A percentile compares a stretch with the other conserved stretches of the same genome.
phyloP scores from a whole-genome alignment of 53 echinoderm and acorn worm genomes.

The Arbacia lixula region DNA sequence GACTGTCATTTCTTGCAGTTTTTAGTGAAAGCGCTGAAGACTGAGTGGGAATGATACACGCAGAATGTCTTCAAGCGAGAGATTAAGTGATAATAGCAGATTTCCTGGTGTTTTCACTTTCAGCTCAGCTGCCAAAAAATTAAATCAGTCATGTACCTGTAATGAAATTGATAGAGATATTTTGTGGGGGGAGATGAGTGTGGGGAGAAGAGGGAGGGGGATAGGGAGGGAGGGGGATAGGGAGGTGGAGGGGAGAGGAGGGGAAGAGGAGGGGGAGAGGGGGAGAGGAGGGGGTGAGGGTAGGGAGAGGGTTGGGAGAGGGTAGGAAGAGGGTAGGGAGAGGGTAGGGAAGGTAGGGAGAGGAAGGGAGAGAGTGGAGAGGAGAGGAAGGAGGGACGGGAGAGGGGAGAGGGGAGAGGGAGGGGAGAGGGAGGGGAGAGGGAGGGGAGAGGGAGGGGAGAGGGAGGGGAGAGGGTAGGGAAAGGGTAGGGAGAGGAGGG shows the following conservation, averaged over 20 bases:
- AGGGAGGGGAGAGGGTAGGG: not conserved
- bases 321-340: not conserved
- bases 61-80: slow-evolving; percentile 10
- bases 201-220: slow-evolving; percentile 1
- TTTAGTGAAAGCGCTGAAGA: slow-evolving; percentile 12
- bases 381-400: not conserved
- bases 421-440: not conserved
- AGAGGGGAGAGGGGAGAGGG: not conserved
- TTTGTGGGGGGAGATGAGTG: not conserved
- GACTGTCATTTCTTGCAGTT: no score
- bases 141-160: no score
- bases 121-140: not conserved
- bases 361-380: not conserved
- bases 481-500: not conserved
- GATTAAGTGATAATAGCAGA: slow-evolving; percentile 12
- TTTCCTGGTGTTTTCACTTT: slow-evolving; percentile 16
- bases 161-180: not conserved
- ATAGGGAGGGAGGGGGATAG: not conserved
- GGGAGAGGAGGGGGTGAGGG: slow-evolving; percentile 1
- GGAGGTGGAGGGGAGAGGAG: not conserved
- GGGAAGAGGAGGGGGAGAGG: not conserved
- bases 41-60: no score
- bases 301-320: not conserved
- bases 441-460: no score
- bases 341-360: not conserved